Evolutionary conservation across 2,888 invertebrate species (phyloP).

Genomic region (Leptinotarsa juncta): DNA sequence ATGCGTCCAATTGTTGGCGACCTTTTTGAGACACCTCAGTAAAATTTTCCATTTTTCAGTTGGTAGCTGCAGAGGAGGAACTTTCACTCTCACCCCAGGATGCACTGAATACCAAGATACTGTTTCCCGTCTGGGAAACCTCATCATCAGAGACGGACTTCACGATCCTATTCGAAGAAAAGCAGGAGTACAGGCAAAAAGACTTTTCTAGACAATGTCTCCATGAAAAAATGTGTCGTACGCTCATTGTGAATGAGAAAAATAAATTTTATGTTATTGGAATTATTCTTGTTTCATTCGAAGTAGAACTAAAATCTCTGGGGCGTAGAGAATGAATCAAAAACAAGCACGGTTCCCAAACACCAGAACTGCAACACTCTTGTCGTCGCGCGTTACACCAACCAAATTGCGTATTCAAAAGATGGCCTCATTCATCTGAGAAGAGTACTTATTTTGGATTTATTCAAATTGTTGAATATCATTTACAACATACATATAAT

Average conservation of each 20-base stretch:
- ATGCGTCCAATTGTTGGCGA: no score
- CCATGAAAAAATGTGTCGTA: neutral
- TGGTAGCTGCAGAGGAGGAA: slow-evolving; percentile 50
- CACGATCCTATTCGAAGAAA: slow-evolving; percentile 59
- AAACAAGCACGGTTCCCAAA: no score
- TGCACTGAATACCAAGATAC: slow-evolving; percentile 74
- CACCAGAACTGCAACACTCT: no score
- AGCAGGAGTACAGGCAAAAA: slow-evolving; percentile 9
- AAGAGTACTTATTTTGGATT: no score
- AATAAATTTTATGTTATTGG: neutral
- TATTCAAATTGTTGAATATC: no score
- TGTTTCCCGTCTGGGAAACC: slow-evolving; percentile 71
- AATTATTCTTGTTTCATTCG: neutral
- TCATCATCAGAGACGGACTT: slow-evolving; percentile 72
- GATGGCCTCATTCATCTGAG: no score
- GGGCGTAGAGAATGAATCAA: no score
- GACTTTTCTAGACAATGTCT: neutral
- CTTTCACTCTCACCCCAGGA: slow-evolving; percentile 51
- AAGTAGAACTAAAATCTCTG: neutral
- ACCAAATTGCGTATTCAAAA: no score
- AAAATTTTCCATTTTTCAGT: slow-evolving; percentile 43
- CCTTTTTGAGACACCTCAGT: no score
- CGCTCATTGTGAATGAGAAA: slow-evolving; percentile 1
- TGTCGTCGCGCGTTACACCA: no score
- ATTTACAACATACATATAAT: no score